Evolutionary conservation across 2,113 vertebrate genomes (phyloP).

Genomic region (Sigmodon hispidus): DNA sequence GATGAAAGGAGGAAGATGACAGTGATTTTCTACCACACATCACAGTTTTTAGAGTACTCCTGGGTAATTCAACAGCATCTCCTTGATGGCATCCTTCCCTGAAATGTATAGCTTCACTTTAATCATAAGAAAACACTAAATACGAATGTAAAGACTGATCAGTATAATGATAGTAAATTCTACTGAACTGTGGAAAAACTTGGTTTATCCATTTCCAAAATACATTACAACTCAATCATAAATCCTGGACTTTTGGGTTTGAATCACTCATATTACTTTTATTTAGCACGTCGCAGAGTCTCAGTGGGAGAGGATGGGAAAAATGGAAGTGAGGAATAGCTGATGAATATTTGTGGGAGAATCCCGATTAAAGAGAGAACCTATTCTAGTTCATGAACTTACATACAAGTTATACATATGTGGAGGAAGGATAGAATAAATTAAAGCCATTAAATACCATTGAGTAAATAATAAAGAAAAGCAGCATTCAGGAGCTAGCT

Average conservation of each 20-base stretch:
- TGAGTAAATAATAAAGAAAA: neutral
- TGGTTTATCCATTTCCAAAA: neutral
- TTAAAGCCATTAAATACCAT: neutral
- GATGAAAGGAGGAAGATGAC: constrained; percentile 7
- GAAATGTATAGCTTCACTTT: neutral
- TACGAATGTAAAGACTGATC: neutral
- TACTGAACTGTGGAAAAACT: neutral
- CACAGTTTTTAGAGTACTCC: neutral
- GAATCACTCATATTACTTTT: neutral
- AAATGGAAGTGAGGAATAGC: neutral
- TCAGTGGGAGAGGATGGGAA: neutral
- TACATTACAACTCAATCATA: neutral
- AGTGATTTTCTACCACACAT: neutral
- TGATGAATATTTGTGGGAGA: neutral
- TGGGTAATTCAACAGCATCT: neutral
- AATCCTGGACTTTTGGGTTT: neutral
- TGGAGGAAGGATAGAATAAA: neutral
- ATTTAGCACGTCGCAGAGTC: neutral
- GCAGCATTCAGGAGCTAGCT: neutral
- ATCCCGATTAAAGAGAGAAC: neutral
- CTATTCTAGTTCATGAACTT: neutral
- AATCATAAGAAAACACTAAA: neutral
- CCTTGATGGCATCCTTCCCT: neutral
- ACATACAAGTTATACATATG: neutral
- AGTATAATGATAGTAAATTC: neutral